Base-by-base conservation (phyloP, 2,888 invertebrate species). In the Rosalia funebris region DNA sequence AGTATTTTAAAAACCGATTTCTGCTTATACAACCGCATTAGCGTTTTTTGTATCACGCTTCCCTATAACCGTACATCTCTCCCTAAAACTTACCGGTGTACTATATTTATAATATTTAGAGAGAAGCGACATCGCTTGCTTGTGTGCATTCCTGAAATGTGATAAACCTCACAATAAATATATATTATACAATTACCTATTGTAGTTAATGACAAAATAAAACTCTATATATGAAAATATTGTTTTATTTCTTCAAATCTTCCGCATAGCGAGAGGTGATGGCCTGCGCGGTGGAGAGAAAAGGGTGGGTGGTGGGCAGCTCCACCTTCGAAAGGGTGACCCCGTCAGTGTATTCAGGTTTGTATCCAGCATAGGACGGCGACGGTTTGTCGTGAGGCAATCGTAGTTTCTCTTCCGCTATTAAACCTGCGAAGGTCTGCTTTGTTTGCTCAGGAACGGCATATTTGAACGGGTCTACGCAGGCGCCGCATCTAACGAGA, bases 341-440 rank as follows among this genome's bases (percentile, higher is more conserved):
- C 2, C 77, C 79, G 10, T 65, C 54, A 9, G 79, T 65, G 11
- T 77, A 39, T 44, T 61, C 59, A 1, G 81, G 79, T 62, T 68
- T 74, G 55, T 79, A 78, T 16, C 81, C 82, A 3, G 74, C 68
- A 64, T 81, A 82, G 3, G 74, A 74, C 1, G 75, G 73, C 25
- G 69, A 71, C n/a, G 73, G 60, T 53, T 72, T 69, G 61, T 82
- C 80, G 62, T 82, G 81, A 9, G 79, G 71, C n/a, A 76, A 60
- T 41, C 79, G 66, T 25, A 82, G 60, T 59, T 74, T 72, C 44
- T 82, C 75, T 5, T 74, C 65, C 12, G 68, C 58, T 2, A 81
- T 74, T 31, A 81, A 66, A 4, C 72, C 57, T 3, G 68, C 60
- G 20, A 82, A 79, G 55, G 74, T 68, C 2, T 75, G 55, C 63